Evolutionary conservation across 2,888 invertebrate genomes (phyloP).

Genomic region (Archaeoteleia sp.): DNA sequence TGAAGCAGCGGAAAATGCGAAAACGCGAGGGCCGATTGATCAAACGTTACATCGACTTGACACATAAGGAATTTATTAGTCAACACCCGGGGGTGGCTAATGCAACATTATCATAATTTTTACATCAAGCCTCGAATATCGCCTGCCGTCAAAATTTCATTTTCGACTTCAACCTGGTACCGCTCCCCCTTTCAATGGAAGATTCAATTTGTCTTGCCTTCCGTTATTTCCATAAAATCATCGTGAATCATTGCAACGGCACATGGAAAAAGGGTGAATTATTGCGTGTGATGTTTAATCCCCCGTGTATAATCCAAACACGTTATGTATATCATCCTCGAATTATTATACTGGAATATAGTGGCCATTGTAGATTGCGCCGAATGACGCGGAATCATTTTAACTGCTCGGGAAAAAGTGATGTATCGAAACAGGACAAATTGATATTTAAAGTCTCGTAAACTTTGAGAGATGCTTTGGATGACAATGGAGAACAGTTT

Average conservation of each 20-base stretch:
- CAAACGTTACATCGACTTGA: constrained; percentile 8
- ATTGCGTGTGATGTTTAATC: constrained; percentile 4
- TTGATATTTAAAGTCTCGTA: no score
- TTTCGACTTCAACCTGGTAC: constrained; percentile 7
- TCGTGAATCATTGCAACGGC: constrained; percentile 38
- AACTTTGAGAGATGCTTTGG: no score
- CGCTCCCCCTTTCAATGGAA: constrained; percentile 10
- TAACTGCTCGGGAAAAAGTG: no score
- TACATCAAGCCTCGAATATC: constrained; percentile 11
- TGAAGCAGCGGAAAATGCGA: not conserved
- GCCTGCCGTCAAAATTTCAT: constrained; percentile 12
- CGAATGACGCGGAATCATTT: no score
- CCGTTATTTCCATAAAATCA: constrained; percentile 46
- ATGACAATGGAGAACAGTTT: no score
- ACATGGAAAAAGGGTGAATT: constrained; percentile 38
- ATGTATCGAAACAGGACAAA: no score
- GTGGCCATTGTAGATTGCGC: not conserved
- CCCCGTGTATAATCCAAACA: constrained; percentile 3
- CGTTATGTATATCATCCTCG: not conserved
- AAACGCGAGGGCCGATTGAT: constrained; percentile 1
- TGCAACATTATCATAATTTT: constrained; percentile 9
- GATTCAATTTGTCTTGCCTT: constrained; percentile 39
- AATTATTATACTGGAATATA: not conserved
- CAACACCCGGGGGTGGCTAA: constrained; percentile 5
- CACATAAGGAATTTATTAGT: constrained; percentile 13